These are phyloP conservation scores for Anser cygnoides DNA, from an alignment of 2,113 vertebrate genomes.

Conservation along the genomic window DNA sequence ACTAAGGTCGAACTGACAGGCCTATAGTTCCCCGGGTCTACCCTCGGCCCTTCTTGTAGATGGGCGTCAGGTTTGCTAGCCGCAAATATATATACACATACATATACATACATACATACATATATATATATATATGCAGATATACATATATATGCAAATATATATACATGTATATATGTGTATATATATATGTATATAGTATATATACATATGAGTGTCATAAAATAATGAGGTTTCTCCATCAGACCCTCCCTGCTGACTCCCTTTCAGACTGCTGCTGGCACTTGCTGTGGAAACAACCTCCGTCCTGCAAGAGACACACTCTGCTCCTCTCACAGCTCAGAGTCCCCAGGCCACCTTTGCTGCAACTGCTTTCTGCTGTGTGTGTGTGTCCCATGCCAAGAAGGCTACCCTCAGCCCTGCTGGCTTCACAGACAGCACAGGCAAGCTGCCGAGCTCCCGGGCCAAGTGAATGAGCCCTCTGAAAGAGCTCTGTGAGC, in stretches of 20 bases:
- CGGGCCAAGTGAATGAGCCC: constrained; percentile 3
- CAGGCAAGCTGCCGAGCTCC: constrained; percentile 1
- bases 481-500: constrained; percentile 42
- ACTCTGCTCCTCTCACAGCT: neutral
- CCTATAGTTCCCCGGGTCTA: no score
- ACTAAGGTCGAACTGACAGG: no score
- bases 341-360: neutral
- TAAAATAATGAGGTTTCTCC: neutral
- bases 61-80: no score
- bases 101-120: no score
- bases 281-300: neutral
- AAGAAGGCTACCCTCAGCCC: neutral
- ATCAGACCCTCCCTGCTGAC: neutral
- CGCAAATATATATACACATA: no score
- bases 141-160: no score
- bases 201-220: rapidly evolving
- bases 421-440: neutral
- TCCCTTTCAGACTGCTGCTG: neutral
- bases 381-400: neutral
- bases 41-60: no score
- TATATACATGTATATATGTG: no score
- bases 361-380: neutral
- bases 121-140: no score
- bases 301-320: neutral
- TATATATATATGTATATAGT: no score